phyloP scores from a whole-genome alignment of 53 echinoderm and acorn worm genomes.

The Apostichopus leukothele region DNA sequence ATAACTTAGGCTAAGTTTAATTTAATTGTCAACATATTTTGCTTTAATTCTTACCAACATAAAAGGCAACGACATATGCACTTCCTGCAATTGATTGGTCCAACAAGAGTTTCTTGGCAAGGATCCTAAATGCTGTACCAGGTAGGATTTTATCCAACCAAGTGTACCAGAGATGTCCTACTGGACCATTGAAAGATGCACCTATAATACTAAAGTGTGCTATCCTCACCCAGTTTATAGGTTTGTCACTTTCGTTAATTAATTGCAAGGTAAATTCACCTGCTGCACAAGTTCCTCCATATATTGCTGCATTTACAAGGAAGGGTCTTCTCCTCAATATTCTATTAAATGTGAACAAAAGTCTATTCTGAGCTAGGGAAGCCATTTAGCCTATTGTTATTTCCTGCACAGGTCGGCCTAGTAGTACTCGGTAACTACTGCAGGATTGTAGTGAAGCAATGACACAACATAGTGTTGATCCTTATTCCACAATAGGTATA shows the following conservation, averaged over 20 bases:
- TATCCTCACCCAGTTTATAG: conserved; percentile 66
- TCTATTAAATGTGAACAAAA: conserved; percentile 44
- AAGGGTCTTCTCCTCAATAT: conserved; percentile 62
- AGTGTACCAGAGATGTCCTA: conserved; percentile 84
- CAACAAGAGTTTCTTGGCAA: conserved; percentile 69
- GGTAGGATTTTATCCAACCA: conserved; percentile 80
- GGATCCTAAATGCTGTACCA: conserved; percentile 57
- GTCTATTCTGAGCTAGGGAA: conserved; percentile 17
- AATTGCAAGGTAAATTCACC: conserved; percentile 86
- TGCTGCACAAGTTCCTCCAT: conserved; percentile 73
- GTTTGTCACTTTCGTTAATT: conserved; percentile 62
- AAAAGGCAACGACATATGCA: conserved; percentile 71
- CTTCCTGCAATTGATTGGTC: conserved; percentile 79
- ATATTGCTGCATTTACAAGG: conserved; percentile 73
- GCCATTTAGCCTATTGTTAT: background rate
- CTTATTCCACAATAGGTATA: background rate
- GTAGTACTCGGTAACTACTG: too few relatives aligned
- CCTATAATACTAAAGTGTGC: conserved; percentile 73
- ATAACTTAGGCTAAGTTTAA: too few relatives aligned
- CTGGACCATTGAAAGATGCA: conserved; percentile 80
- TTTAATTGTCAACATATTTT: too few relatives aligned
- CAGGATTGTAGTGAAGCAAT: too few relatives aligned
- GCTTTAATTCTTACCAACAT: conserved; percentile 61
- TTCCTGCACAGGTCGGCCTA: too few relatives aligned
- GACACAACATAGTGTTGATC: too few relatives aligned